Evolutionary conservation across 1,140 invertebrate species (phyloP), one percentile per base, ranked within the genome.

Genomic region (Ostrea edulis): DNA sequence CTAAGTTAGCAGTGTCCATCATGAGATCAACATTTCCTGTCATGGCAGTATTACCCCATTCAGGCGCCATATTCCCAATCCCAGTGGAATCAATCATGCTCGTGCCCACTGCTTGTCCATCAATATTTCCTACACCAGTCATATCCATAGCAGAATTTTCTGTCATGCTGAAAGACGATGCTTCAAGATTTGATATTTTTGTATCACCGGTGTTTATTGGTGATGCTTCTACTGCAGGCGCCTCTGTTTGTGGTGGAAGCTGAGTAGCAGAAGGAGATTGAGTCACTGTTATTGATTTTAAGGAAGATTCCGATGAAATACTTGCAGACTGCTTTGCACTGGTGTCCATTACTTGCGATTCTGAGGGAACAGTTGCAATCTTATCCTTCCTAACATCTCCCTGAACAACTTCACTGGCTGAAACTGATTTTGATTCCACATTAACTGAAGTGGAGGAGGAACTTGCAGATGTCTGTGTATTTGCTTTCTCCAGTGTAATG

Each of bases 331-430:
- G 25, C 2, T 77, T 25, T 29, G 25, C 9, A 4, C 3, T 29
- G 8, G 25, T 77, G 29, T 77, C 29, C 25, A 4, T 25, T 14
- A 9, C 2, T 17, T 25, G 25, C 9, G 25, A 14, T 77, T 77
- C 11, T 53, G 44, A 52, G n/a, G 51, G 11, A 22, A 12, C n/a
- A 14, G n/a, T 82, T 22, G 20, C 55, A 25, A 85, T 85, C 58
- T 35, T 85, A 54, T 85, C 54, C 54, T 62, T 55, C 29, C 35
- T 52, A 11, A 85, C 54, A 62, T 85, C 83, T 35, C 22, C n/a
- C 29, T 85, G 83, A 0, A 85, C 51, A 54, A 62, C 83, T 62
- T 85, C 83, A 85, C 83, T 85, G 11, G 83, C 53, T 29, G 83
- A 85, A 29, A 85, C 55, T n/a, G 54, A 85, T 22, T 83, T 52